Evolutionary conservation across 1,140 invertebrate genomes (phyloP).

Genomic region (Lepidurus couesii): DNA sequence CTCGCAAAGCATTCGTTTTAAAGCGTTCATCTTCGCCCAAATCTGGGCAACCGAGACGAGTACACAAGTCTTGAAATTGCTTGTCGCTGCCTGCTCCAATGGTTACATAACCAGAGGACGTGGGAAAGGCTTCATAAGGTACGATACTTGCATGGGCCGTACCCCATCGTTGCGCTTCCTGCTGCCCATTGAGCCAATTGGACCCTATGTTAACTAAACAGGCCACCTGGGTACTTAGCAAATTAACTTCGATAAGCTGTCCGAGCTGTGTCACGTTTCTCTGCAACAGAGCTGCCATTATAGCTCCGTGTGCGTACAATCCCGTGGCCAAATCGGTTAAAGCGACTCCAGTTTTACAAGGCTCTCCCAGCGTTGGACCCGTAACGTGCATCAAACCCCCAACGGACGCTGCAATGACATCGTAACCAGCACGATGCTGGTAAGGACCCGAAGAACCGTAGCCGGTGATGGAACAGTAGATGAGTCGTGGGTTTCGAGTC

Average conservation of each 20-base stretch:
- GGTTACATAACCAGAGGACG: conserved; percentile 71
- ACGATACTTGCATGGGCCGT: conserved; percentile 92
- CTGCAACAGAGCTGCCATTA: conserved; percentile 81
- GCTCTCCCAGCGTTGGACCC: conserved; percentile 71
- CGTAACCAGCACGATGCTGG: conserved; percentile 77
- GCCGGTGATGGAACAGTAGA: conserved; percentile 92
- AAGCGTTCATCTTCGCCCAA: conserved; percentile 61
- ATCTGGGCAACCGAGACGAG: conserved; percentile 55
- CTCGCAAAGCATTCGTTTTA: conserved; percentile 64
- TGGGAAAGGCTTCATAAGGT: conserved; percentile 83
- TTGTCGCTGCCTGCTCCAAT: conserved; percentile 73
- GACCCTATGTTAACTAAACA: conserved; percentile 81
- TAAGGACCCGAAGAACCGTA: conserved; percentile 86
- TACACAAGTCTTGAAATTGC: conserved; percentile 67
- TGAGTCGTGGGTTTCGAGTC: conserved; percentile 65
- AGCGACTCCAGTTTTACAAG: conserved; percentile 87
- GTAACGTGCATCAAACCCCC: conserved; percentile 87
- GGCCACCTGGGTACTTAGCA: conserved; percentile 87
- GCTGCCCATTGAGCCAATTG: conserved; percentile 80
- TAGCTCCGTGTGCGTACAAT: conserved; percentile 90
- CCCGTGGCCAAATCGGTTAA: conserved; percentile 90
- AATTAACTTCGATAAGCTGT: conserved; percentile 87
- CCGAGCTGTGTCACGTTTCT: conserved; percentile 69
- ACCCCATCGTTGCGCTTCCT: conserved; percentile 69
- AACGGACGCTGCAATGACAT: conserved; percentile 87